phyloP scores from a whole-genome alignment of 2,888 invertebrate genomes.

The Conops quadrifasciatus region DNA sequence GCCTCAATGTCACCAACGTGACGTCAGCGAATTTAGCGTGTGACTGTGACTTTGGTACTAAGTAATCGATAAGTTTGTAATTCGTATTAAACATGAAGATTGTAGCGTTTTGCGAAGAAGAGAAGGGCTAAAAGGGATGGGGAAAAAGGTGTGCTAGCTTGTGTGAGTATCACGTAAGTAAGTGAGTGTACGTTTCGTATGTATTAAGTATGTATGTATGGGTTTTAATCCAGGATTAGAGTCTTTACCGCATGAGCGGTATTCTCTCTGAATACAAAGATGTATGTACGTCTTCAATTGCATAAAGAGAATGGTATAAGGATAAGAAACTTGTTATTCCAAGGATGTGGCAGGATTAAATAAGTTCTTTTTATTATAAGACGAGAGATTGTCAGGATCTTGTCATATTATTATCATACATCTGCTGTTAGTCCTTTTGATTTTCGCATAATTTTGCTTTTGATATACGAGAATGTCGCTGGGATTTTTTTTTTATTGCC shows the following conservation, averaged over 20 bases:
- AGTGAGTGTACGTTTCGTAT: no score
- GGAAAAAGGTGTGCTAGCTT: not conserved
- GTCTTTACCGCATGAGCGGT: conserved; percentile 10
- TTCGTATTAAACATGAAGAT: conserved; percentile 16
- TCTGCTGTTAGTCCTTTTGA: not conserved
- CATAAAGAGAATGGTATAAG: not conserved
- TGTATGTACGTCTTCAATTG: conserved; percentile 12
- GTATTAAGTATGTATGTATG: not conserved
- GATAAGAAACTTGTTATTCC: conserved; percentile 1
- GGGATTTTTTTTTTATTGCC: not conserved
- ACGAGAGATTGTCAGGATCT: not conserved
- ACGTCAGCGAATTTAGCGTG: not conserved
- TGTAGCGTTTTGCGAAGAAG: not conserved
- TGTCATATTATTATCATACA: not conserved
- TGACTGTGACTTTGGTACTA: not conserved
- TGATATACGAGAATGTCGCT: not conserved
- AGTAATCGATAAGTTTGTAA: conserved; percentile 30
- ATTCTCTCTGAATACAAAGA: not conserved
- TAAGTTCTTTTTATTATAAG: conserved; percentile 8
- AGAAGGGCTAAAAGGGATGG: not conserved
- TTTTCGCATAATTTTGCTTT: not conserved
- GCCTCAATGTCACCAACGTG: not conserved
- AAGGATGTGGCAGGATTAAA: conserved; percentile 7
- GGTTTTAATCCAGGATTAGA: conserved; percentile 20
- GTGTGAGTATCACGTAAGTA: no score